Evolutionary conservation across 2,888 invertebrate genomes (phyloP), one percentile per base, ranked within the genome.

Genomic region (Colletes collaris): DNA sequence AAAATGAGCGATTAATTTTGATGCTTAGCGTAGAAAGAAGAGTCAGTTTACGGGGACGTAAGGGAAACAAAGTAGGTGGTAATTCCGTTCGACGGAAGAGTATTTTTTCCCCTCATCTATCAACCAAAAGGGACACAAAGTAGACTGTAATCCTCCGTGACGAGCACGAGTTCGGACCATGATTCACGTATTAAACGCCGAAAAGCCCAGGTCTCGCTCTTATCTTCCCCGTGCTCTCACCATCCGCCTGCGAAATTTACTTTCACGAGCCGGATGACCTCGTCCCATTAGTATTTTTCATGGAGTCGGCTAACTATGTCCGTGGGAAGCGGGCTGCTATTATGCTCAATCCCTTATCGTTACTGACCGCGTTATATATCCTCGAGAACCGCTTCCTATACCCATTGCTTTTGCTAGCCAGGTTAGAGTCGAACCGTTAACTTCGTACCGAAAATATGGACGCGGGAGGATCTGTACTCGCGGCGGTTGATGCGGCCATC

Each of bases 251-350:
- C 87, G 83, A 90, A 91, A 92, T 92, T 91, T 91, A 91, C 89
- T 89, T 88, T 82, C 87, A 81, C 83, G 77, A 85, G 81, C 84
- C 78, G 86, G 85, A 79, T 86, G 89, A 89, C 90, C 89, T 84
- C 86, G 86, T 88, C 88, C 89, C 89, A 91, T 91, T 90, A 90
- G 89, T 89, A 91, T 92, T 91, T 92, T 91, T 92, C 90, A 91
- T 85, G 85, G 86, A 81, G 85, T 76, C 77, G 79, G 78, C 81
- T 86, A 87, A 90, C 90, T 90, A 89, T 87, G 85, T 88, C 82
- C 86, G 79, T 82, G 81, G 85, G 84, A 86, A 86, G 86, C 84
- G 72, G 78, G 58, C 83, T 73, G 81, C 88, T 90, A 90, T 90
- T 89, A 89, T 88, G 86, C 87, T 87, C 87, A 81, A 89, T 89